Evolutionary conservation across 2,888 invertebrate species (phyloP).

Genomic region (Agonum fuliginosum): DNA sequence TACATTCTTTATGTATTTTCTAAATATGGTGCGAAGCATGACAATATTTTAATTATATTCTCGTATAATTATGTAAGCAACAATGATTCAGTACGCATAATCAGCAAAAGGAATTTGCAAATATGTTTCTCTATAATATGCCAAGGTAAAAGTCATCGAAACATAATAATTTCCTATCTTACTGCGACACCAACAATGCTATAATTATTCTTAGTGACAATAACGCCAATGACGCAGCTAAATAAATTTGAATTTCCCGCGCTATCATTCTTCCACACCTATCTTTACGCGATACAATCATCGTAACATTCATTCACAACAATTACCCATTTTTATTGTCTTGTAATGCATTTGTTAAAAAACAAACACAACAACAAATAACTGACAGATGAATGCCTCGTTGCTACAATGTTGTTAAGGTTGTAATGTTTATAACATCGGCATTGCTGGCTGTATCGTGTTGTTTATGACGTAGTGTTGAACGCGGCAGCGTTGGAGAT

Average conservation of each 20-base stretch:
- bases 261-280: neutral
- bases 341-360: constrained; percentile 15
- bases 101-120: neutral
- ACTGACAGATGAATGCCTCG: constrained; percentile 23
- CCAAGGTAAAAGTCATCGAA: neutral
- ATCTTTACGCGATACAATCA: constrained; percentile 9
- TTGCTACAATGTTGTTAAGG: constrained; percentile 7
- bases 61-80: constrained; percentile 10
- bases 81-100: neutral
- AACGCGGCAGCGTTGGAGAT: neutral
- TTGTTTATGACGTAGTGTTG: constrained; percentile 30
- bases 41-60: constrained; percentile 12
- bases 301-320: constrained; percentile 11
- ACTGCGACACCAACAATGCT: neutral
- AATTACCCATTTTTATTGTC: constrained; percentile 20
- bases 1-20: neutral
- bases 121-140: neutral
- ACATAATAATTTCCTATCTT: neutral
- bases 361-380: neutral
- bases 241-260: constrained; percentile 25
- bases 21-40: neutral
- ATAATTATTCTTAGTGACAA: constrained; percentile 16
- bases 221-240: constrained; percentile 12
- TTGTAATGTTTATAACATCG: neutral
- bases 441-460: neutral